Percentiles rank a stretch among this genome's conserved stretches.
Conservation (phyloP, 2,797 vertebrate genomes). For the Clamator glandarius region DNA sequence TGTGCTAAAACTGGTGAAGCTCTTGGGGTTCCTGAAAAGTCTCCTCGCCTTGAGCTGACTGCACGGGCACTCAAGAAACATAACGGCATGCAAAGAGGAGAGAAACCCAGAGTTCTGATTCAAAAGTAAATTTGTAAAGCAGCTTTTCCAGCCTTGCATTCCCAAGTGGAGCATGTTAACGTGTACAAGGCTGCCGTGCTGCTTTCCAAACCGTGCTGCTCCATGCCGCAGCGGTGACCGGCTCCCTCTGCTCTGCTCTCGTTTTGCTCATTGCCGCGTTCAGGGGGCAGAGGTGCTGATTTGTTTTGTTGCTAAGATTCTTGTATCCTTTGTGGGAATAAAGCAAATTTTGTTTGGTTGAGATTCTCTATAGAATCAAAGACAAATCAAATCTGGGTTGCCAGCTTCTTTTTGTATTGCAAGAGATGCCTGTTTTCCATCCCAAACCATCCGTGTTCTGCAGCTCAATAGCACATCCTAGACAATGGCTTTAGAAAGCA, state of each 20-base stretch:
- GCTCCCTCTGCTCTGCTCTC: background rate
- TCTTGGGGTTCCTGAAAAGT: background rate
- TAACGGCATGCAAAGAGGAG: background rate
- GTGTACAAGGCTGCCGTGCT: background rate
- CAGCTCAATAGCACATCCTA: constrained; percentile 38
- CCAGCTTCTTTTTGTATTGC: constrained; percentile 41
- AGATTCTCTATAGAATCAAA: constrained; percentile 45
- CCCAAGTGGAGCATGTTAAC: background rate
- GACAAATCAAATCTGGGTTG: constrained; percentile 7
- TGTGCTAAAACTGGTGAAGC: background rate
- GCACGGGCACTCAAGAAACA: background rate
- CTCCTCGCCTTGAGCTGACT: background rate
- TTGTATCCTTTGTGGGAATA: background rate
- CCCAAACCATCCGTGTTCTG: constrained; percentile 35
- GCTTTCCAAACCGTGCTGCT: background rate
- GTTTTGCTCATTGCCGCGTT: background rate
- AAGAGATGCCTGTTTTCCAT: constrained; percentile 62
- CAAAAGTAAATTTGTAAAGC: background rate
- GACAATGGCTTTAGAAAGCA: constrained; percentile 58
- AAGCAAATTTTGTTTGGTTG: constrained; percentile 15
- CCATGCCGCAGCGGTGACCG: background rate
- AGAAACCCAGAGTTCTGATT: background rate
- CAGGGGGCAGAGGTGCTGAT: background rate
- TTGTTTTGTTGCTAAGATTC: constrained; percentile 34
- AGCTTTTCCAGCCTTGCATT: background rate